Base-by-base conservation (phyloP, 1,140 invertebrate genomes). In the Magallana angulata region DNA sequence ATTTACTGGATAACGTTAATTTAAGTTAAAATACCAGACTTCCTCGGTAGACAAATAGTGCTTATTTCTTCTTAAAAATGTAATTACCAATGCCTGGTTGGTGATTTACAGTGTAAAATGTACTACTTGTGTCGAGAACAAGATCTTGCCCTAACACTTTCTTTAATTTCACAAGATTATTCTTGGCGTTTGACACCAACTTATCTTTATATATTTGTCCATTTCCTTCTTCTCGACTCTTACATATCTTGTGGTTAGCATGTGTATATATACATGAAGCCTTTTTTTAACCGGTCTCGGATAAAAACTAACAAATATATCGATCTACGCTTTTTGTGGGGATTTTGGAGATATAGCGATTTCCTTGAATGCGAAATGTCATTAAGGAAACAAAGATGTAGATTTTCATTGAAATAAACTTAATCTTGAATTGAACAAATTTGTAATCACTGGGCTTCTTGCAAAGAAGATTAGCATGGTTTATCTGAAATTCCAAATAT, bases 401-500 rank as follows among this genome's bases (percentile, higher is more conserved):
- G 68, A 76, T 76, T 76, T 76, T 76, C 68, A 76, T 76, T 76
- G 68, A 76, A 76, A 76, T 76, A 76, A 76, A 76, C 24, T 24
- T 16, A 76, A 76, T 30, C 24, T 76, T 30, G 68, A 76, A 76
- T 76, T 76, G 68, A 76, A 76, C 68, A 76, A 76, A 76, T 30
- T 76, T 76, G 68, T 76, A 76, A 76, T 76, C 68, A 76, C 68
- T 9, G 68, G 36, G 68, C 24, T 76, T 76, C 68, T 36, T 76
- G 68, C 68, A 76, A 76, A 76, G 68, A 76, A 76, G 68, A 76
- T 76, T 76, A 76, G 24, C 24, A 76, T 76, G 68, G 68, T 76
- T 76, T 76, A 76, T 76, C 68, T 76, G 68, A 76, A 76, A 76
- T 76, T 76, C 68, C 68, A 76, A 76, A 76, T 76, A 76, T 76